Evolutionary conservation across 23 tunicate species (phyloP), one percentile per base, ranked within the genome.

Genomic region (Corella eumyota): DNA sequence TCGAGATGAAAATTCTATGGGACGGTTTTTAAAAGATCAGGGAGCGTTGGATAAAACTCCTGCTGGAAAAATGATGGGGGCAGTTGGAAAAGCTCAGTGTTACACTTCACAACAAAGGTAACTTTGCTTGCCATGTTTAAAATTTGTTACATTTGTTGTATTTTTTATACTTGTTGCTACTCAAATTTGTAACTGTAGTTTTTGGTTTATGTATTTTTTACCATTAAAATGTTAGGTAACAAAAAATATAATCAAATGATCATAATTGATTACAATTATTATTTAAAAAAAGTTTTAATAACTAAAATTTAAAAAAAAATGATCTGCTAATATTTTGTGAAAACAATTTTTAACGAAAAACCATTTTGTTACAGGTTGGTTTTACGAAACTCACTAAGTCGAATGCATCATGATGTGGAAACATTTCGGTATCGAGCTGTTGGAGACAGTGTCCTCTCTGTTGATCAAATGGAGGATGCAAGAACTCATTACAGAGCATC

Each of bases 1-100:
- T 13, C 66, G 88, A 33, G 96, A 88, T 50, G 96, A 88, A 88
- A 88, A 79, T 73, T 56, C 79, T 19, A 74, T 88, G 77, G 96
- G 96, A 19, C 60, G 79, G 36, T 88, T 88, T 72, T 62, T 88
- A 58, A 88, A 88, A 62, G 96, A 88, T 1, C 90, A 79, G 53
- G 96, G 96, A 2, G 7, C 80, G 22, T 69, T 72, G 60, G 96
- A 88, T 50, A 77, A 78, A 64, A 88, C 96, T 4, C 60, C 70
- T 61, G 96, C 96, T 29, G 96, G 96, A 9, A 88, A 88, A 36
- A 73, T 88, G 96, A 88, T 88, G 96, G 48, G 23, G 25, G 96
- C 96, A 56, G 83, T 78, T 6, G 96, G 96, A 38, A 88, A 88
- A 73, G 80, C 96, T 0, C 77, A 72, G 25, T 78, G 96, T 58